Conservation (phyloP, 2,113 vertebrate genomes). For the Carlito syrichta region DNA sequence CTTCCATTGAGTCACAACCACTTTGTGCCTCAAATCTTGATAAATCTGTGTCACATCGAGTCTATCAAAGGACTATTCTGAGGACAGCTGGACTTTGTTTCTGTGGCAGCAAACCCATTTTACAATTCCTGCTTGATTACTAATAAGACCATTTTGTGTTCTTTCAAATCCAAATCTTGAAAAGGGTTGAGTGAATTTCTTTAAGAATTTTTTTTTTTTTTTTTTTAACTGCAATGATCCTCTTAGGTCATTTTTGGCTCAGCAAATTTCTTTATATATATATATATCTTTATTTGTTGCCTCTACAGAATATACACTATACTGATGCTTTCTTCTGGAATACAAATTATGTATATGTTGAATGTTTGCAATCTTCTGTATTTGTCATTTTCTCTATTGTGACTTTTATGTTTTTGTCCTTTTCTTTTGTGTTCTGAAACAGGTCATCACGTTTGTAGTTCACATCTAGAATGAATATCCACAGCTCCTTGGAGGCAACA, state of each 20-base stretch:
- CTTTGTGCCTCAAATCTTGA: not conserved
- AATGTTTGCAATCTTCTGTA: not conserved
- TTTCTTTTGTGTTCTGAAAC: not conserved
- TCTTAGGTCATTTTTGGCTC: not conserved
- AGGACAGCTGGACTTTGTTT: not conserved
- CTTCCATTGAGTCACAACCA: not conserved
- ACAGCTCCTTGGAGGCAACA: not conserved
- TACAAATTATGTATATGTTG: not conserved
- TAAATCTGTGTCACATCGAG: not conserved
- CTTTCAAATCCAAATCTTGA: constrained; percentile 1
- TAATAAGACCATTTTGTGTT: not conserved
- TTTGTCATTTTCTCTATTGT: not conserved
- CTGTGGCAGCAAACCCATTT: not conserved
- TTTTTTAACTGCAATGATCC: not conserved
- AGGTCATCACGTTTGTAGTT: not conserved
- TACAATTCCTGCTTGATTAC: not conserved
- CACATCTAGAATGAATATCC: not conserved
- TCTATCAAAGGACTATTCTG: not conserved
- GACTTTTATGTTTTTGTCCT: not conserved
- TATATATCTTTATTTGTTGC: not conserved
- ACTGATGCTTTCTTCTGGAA: not conserved
- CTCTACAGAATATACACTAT: not conserved
- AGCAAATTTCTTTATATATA: not conserved
- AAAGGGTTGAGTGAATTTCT: not conserved
- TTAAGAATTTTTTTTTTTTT: not conserved